These are phyloP conservation scores for Hestina assimilis DNA, from an alignment of 1,140 invertebrate genomes.

Conservation along the genomic window DNA sequence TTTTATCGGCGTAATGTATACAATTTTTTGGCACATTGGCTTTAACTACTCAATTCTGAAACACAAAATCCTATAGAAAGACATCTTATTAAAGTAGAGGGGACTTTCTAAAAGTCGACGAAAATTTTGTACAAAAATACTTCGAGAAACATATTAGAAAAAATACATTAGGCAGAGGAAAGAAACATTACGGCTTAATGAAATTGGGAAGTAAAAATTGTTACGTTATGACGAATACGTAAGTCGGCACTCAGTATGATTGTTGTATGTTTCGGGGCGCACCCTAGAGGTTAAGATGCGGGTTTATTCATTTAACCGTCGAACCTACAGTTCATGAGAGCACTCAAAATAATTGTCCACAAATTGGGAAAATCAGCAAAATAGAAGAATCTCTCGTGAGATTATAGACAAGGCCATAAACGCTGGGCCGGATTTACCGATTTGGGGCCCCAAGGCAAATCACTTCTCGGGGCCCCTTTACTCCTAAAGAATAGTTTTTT, in stretches of 20 bases:
- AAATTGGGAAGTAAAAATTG: neutral
- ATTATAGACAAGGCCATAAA: conserved; percentile 10
- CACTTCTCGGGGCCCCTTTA: too few relatives aligned
- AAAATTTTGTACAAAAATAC: too few relatives aligned
- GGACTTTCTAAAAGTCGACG: too few relatives aligned
- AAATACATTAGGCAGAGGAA: neutral
- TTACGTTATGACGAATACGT: conserved; percentile 12
- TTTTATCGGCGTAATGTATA: too few relatives aligned
- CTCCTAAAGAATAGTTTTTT: too few relatives aligned
- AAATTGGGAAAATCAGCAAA: conserved; percentile 35
- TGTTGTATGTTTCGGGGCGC: conserved; percentile 15
- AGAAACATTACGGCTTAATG: neutral
- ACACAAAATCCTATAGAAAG: too few relatives aligned
- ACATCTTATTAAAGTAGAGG: too few relatives aligned
- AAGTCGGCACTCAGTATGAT: conserved; percentile 7
- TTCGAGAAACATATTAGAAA: too few relatives aligned
- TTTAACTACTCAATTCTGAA: too few relatives aligned
- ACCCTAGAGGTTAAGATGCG: conserved; percentile 5
- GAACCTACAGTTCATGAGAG: conserved; percentile 19
- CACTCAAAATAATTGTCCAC: conserved; percentile 48
- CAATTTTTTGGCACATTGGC: too few relatives aligned
- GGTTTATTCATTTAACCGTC: conserved; percentile 30
- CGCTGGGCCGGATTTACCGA: conserved; percentile 1
- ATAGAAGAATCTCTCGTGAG: conserved; percentile 14
- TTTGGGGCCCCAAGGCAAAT: too few relatives aligned